Base-by-base conservation (phyloP, 2,113 vertebrate species). In the Atlantisia rogersi region DNA sequence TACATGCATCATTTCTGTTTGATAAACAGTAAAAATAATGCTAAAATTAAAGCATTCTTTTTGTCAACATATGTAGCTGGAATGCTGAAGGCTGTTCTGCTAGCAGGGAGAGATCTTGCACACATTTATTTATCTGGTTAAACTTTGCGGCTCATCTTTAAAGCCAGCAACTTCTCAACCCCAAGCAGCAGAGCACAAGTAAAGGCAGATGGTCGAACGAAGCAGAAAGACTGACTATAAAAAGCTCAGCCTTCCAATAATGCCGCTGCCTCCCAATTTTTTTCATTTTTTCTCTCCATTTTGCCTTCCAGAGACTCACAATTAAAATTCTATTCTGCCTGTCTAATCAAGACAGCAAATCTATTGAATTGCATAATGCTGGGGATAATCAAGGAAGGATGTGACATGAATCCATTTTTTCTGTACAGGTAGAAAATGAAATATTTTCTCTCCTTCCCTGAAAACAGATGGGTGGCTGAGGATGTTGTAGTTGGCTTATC, bases 301-400 rank as follows among this genome's bases (percentile, higher is more conserved):
- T 96, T 89, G 70, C 91, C 86, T 96, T 94, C 77, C 94, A 96
- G 92, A 95, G 81, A 60, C 83, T 96, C 91, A 96, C 91, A 96
- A 96, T 97, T 96, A 97, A 96, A 96, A 97, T 97, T 96, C 94
- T 95, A 95, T 95, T 96, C 96, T 96, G 94, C 91, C 81, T 93
- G 92, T 94, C 96, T 97, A 96, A 97, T 96, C 96, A 97, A 97
- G 95, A 91, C 94, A 96, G 96, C 91, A 95, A 96, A 96, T 94
- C 95, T 96, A 96, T 96, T 94, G 96, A 97, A 95, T 94, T 96
- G 95, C 96, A 96, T 97, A 97, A 96, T 94, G 95, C 91, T 92
- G 35, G 50, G 52, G 67, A 96, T 97, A 97, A 96, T 97, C 96
- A 97, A 96, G 86, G 88, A 96, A 91, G 86, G 86, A 94, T 96